phyloP scores from a whole-genome alignment of 1,140 invertebrate genomes.

The Argopecten irradians region DNA sequence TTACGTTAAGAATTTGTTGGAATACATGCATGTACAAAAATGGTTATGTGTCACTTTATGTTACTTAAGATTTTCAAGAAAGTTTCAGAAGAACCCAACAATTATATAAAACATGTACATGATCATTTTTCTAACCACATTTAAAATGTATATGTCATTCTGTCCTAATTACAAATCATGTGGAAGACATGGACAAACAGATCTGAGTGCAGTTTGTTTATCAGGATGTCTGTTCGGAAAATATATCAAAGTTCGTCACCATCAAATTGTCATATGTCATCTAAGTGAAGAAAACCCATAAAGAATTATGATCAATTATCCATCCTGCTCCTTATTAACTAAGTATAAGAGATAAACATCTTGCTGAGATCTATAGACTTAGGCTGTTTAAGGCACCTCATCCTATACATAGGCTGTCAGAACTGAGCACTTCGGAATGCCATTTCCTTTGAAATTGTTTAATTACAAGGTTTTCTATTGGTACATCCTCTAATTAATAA shows the following conservation, averaged over 20 bases:
- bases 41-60: too few species aligned
- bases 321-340: not conserved
- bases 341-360: not conserved
- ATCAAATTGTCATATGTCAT: not conserved
- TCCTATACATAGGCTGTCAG: not conserved
- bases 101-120: too few species aligned
- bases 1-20: too few species aligned
- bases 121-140: too few species aligned
- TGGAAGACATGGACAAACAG: too few species aligned
- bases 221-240: too few species aligned
- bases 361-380: not conserved
- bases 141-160: too few species aligned
- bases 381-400: not conserved
- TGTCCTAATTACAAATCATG: too few species aligned
- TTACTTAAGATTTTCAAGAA: too few species aligned
- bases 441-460: not conserved
- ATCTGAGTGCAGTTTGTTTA: too few species aligned
- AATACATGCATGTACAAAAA: too few species aligned
- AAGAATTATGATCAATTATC: not conserved
- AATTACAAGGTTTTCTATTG: not conserved
- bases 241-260: not conserved
- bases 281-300: not conserved
- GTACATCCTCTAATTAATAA: slow-evolving; percentile 18
- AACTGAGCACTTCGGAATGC: not conserved
- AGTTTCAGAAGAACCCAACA: too few species aligned